Evolutionary conservation across 1,140 invertebrate species (phyloP).

Genomic region (Zaprionus lachaisei): DNA sequence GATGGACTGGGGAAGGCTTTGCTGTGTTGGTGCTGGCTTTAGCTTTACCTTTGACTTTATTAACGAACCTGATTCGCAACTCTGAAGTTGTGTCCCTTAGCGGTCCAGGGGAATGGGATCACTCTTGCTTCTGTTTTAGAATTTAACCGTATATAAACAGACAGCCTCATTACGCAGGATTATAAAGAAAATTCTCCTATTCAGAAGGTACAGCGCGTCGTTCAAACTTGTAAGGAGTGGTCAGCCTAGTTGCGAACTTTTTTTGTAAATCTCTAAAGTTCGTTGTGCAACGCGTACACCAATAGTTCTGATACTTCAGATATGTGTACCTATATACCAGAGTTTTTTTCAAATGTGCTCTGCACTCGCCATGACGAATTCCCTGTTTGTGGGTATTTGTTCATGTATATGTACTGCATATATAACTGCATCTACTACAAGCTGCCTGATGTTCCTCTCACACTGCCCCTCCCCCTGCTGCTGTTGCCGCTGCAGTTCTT

Average conservation of each 20-base stretch:
- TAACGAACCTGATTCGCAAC: slow-evolving; percentile 28
- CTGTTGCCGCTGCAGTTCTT: slow-evolving; percentile 51
- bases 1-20: neutral
- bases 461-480: slow-evolving; percentile 2
- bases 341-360: slow-evolving; percentile 14
- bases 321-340: neutral
- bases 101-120: neutral
- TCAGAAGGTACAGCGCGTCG: no score
- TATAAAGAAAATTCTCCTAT: no score
- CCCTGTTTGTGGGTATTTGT: slow-evolving; percentile 11
- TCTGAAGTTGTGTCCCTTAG: slow-evolving; percentile 23
- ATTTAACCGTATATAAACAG: neutral
- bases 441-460: neutral
- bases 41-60: slow-evolving; percentile 16
- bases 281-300: neutral
- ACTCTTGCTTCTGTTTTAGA: neutral
- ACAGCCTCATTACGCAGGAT: no score
- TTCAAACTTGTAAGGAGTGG: neutral
- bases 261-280: neutral
- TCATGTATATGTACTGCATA: slow-evolving; percentile 21
- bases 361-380: slow-evolving; percentile 19
- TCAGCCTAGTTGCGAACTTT: no score
- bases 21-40: slow-evolving; percentile 7
- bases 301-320: neutral
- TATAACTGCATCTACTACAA: slow-evolving; percentile 47